Evolutionary conservation across 2,113 vertebrate genomes (phyloP).

Genomic region (Entomyzon cyanotis): DNA sequence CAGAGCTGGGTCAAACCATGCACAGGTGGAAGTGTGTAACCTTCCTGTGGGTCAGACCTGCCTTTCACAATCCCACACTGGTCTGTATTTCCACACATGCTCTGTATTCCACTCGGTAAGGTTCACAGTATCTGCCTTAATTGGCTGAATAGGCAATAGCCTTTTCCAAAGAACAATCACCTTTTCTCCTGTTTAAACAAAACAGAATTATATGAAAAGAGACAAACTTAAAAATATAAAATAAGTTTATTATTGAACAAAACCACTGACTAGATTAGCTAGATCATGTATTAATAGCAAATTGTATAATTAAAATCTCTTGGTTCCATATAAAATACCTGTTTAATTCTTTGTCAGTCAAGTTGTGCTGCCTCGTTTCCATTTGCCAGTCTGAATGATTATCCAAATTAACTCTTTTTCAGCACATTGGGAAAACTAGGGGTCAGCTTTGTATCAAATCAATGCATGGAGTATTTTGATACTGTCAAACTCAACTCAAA

Average conservation of each 20-base stretch:
- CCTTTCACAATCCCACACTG: background rate
- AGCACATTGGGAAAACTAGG: background rate
- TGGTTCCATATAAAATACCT: background rate
- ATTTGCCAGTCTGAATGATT: background rate
- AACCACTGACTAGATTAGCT: background rate
- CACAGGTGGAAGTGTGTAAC: background rate
- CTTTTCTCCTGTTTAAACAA: background rate
- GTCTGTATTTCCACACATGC: background rate
- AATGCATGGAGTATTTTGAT: background rate
- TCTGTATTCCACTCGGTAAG: background rate
- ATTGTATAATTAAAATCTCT: background rate
- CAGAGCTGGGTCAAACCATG: background rate
- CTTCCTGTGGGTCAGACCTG: background rate
- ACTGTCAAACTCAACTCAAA: background rate
- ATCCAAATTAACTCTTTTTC: background rate
- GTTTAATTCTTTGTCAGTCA: background rate
- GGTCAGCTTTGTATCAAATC: background rate
- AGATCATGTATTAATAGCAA: background rate
- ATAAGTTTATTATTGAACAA: background rate
- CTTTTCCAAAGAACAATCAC: background rate
- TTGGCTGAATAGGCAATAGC: background rate
- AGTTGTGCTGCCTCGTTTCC: background rate
- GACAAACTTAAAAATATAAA: background rate
- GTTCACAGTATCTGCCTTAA: background rate
- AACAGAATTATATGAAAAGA: background rate